Base-by-base conservation (phyloP, 2,888 invertebrate species). In the Oscheius sp. region DNA sequence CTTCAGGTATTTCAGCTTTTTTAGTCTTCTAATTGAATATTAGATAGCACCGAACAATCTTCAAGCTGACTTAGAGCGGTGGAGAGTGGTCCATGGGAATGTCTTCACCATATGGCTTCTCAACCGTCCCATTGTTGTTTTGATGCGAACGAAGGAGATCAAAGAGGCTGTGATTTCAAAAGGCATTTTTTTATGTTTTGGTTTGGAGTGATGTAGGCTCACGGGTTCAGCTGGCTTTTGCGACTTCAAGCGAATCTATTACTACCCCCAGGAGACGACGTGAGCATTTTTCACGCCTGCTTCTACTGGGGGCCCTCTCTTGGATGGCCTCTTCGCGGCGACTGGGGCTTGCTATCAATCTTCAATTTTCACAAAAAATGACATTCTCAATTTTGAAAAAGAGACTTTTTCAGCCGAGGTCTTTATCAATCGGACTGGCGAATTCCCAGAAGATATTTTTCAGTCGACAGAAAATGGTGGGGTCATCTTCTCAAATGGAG, bases 401-500 rank as follows among this genome's bases (percentile, higher is more conserved):
- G 37, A 33, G 15, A 53, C 33, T 4, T 48, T 69, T 69, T 23
- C 31, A 72, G 72, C 61, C 0, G 72, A 72, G 23, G 53, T 53
- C 17, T 58, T 69, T 27, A 31, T 48, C 20, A 69, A 63, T 55
- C 65, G 72, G 42, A 52, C 65, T 37, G 69, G 69, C 17, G 61
- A 63, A 17, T 69, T 55, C 46, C 72, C 72, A 6, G 72, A 72
- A 52, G 42, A 65, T 39, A 15, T 72, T 2, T 69, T 72, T 33
- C 39, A 46, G 53, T 34, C 52, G 5, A 61, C 39, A 12, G 61
- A 65, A 20, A 72, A 72, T 45, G 72, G 72, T 39, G 72, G 72
- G 29, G 69, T 72, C 10, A 69, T 69, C 25, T 69, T 69, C 37
- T 65, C 65, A 39, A 50, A 58, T 12, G 80, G 81, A 0, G 74